Conservation (phyloP, 2,113 vertebrate species). For the Uria lomvia region DNA sequence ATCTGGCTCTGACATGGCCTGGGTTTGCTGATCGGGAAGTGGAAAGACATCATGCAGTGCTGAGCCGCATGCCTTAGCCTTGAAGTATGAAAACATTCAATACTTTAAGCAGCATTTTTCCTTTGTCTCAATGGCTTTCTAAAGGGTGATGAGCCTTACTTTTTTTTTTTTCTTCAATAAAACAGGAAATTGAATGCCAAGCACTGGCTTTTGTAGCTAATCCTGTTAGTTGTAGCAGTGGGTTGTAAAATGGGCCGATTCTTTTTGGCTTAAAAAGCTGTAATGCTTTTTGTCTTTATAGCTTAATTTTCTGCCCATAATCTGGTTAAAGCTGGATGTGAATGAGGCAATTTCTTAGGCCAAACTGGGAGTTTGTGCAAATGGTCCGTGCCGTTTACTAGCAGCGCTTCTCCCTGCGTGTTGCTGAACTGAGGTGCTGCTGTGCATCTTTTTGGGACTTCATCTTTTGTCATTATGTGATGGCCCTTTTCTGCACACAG, state of each 20-base stretch:
- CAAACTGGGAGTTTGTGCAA: not conserved
- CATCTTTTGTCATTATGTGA: not conserved
- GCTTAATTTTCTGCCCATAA: slow-evolving; percentile 18
- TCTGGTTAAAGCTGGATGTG: not conserved
- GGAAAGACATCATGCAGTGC: not conserved
- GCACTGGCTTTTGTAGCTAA: not conserved
- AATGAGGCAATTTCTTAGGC: not conserved
- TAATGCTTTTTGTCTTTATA: slow-evolving; percentile 49
- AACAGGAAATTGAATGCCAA: not conserved
- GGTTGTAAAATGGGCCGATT: not conserved
- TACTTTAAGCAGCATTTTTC: not conserved
- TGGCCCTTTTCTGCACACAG: not conserved
- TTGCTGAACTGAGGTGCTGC: not conserved
- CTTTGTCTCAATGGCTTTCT: not conserved
- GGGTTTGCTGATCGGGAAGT: not conserved
- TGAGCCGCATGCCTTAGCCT: not conserved
- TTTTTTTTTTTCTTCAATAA: not conserved
- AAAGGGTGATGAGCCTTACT: not conserved
- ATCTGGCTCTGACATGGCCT: not conserved
- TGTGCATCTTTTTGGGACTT: not conserved
- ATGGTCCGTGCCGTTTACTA: not conserved
- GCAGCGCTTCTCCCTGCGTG: not conserved
- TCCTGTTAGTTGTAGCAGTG: slow-evolving; percentile 15
- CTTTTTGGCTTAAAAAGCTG: slow-evolving; percentile 12
- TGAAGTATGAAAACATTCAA: not conserved